These are phyloP conservation scores for Synergus laeviventris DNA, from an alignment of 2,888 invertebrate genomes.

Conservation along the genomic window DNA sequence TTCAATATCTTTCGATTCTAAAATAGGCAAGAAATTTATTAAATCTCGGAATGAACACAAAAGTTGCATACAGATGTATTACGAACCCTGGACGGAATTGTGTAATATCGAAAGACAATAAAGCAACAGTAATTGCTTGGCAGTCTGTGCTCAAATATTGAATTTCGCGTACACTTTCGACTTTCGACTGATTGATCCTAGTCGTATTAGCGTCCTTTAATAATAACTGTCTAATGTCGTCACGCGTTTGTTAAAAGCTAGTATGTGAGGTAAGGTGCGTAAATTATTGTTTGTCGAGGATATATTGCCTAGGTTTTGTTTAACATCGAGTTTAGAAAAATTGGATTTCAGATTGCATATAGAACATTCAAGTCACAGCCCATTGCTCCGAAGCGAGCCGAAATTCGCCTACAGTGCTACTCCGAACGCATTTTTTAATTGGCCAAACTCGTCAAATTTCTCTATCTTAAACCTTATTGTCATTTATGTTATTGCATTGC, in stretches of 20 bases:
- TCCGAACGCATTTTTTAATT: conserved; percentile 43
- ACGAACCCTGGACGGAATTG: conserved; percentile 9
- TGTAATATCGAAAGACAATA: not conserved
- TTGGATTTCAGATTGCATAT: conserved; percentile 51
- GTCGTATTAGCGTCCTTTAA: not conserved
- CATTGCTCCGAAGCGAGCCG: conserved; percentile 59
- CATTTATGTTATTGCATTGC: conserved; percentile 7
- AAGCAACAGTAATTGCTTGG: not conserved
- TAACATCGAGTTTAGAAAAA: conserved; percentile 23
- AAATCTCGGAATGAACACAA: not conserved
- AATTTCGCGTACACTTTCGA: not conserved
- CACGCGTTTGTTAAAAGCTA: conserved; percentile 19
- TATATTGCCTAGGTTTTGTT: conserved; percentile 21
- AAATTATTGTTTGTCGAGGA: conserved; percentile 23
- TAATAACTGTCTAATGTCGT: conserved; percentile 24
- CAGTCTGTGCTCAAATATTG: not conserved
- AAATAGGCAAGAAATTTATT: not conserved
- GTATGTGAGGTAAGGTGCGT: conserved; percentile 19
- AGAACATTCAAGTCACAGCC: conserved; percentile 62
- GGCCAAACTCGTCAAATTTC: conserved; percentile 49
- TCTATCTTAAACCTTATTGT: conserved; percentile 4
- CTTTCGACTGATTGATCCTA: not conserved
- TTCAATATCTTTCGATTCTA: not conserved
- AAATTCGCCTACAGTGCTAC: conserved; percentile 48
- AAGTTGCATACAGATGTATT: not conserved